Evolutionary conservation across 2,888 invertebrate genomes (phyloP).

Genomic region (Caenorhabditis virilis): DNA sequence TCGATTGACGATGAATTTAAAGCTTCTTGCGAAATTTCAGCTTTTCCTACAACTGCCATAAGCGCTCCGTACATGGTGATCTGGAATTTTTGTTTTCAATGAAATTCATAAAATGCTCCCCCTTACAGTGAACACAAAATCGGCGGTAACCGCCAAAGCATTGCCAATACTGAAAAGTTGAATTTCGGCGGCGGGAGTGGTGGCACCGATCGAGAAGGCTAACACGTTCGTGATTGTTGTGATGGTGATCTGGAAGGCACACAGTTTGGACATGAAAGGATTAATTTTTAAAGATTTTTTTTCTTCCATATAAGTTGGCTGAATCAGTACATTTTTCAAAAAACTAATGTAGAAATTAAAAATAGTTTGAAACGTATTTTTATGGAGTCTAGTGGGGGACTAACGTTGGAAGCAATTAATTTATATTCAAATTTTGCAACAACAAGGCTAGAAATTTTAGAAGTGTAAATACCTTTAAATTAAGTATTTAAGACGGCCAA

Average conservation of each 20-base stretch:
- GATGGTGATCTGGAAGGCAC: conserved; percentile 59
- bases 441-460: no score
- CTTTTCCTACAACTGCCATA: conserved; percentile 61
- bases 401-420: no score
- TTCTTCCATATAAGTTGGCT: background rate
- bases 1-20: conserved; percentile 8
- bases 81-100: conserved; percentile 27
- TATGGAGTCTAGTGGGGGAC: no score
- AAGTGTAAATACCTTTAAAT: no score
- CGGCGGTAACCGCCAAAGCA: conserved; percentile 58
- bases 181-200: conserved; percentile 66
- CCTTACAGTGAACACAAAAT: conserved; percentile 60
- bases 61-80: conserved; percentile 62
- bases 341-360: no score
- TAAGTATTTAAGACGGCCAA: no score
- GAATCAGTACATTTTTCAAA: background rate
- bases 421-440: no score
- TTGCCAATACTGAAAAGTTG: conserved; percentile 67
- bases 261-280: no score
- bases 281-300: background rate
- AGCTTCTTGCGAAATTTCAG: conserved; percentile 42
- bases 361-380: no score
- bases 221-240: conserved; percentile 65
- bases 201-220: conserved; percentile 59
- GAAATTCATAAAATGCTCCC: background rate